Base-by-base conservation (phyloP, 2,113 vertebrate genomes). In the Gadus chalcogrammus region DNA sequence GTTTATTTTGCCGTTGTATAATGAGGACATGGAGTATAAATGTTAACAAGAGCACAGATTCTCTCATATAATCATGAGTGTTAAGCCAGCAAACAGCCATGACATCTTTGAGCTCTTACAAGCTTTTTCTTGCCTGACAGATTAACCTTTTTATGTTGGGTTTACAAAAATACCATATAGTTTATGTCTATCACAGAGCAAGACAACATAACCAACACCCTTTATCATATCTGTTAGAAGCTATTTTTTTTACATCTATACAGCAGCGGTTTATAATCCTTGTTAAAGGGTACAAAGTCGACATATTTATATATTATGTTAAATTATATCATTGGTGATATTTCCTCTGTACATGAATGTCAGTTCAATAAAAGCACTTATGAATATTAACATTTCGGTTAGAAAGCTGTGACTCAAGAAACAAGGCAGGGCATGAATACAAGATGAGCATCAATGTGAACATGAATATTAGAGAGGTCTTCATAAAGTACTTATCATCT, bases 61-160 rank as follows among this genome's bases (percentile, higher is more conserved):
- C 72, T 78, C 69, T 56, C 61, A 72, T 80, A 79, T 71, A 84
- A 82, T 87, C 80, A 82, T 83, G 79, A 82, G 80, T 79, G 78
- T 79, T 80, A 83, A 75, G 74, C 74, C 79, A 74, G 70, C 67
- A 53, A 70, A 69, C 58, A 28, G 18, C 62, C 65, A 1, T 74
- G 78, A 85, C 82, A 86, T 82, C 72, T 73, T 72, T 68, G 65
- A 82, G 76, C 71, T 77, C 84, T 59, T 35, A 48, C 8, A 81
- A 81, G 80, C 17, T 83, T 84, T 61, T 73, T 64, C 64, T 22
- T 4, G 17, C 4, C 63, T 61, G 59, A 55, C 61, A 63, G 28
- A 48, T 67, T 74, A 65, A 22, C 18, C 64, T 15, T 61, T 61
- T 38, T 63, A 59, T 61, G 60, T 18, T 18, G 56, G 64, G 56